Percentiles rank a stretch among this genome's conserved stretches.
Evolutionary conservation across 2,113 vertebrate species (phyloP).

Genomic region (Cardinalis cardinalis): DNA sequence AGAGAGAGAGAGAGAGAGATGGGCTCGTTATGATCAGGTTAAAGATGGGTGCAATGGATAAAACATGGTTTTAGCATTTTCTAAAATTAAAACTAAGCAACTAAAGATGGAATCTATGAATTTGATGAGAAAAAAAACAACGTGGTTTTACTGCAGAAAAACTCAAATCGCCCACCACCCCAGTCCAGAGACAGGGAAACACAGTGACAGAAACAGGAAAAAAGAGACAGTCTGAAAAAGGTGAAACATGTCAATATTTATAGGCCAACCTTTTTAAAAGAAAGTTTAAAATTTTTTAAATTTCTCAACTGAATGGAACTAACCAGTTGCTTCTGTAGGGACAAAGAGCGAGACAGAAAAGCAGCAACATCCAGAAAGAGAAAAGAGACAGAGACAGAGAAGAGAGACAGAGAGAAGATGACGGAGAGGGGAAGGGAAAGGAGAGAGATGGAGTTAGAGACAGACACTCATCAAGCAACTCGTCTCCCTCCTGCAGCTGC

Average conservation of each 20-base stretch:
- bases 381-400: constrained; percentile 56
- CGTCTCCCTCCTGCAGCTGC: constrained; percentile 50
- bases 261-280: constrained; percentile 11
- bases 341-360: constrained; percentile 49
- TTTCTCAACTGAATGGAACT: constrained; percentile 67
- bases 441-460: constrained; percentile 73
- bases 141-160: constrained; percentile 51
- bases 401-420: constrained; percentile 67
- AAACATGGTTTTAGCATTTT: constrained; percentile 39
- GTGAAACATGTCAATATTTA: constrained; percentile 14
- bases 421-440: constrained; percentile 65
- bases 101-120: constrained; percentile 36
- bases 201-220: constrained; percentile 23
- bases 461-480: constrained; percentile 5
- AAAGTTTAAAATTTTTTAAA: constrained; percentile 31
- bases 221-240: constrained; percentile 15
- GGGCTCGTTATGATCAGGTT: constrained; percentile 44
- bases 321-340: constrained; percentile 79
- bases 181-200: constrained; percentile 17
- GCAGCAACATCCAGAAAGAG: constrained; percentile 56
- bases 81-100: constrained; percentile 61
- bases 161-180: constrained; percentile 48
- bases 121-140: constrained; percentile 67
- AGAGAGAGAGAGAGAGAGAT: neutral
- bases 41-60: constrained; percentile 49